Evolutionary conservation across 2,113 vertebrate genomes (phyloP).

Genomic region (Oncorhynchus tshawytscha): DNA sequence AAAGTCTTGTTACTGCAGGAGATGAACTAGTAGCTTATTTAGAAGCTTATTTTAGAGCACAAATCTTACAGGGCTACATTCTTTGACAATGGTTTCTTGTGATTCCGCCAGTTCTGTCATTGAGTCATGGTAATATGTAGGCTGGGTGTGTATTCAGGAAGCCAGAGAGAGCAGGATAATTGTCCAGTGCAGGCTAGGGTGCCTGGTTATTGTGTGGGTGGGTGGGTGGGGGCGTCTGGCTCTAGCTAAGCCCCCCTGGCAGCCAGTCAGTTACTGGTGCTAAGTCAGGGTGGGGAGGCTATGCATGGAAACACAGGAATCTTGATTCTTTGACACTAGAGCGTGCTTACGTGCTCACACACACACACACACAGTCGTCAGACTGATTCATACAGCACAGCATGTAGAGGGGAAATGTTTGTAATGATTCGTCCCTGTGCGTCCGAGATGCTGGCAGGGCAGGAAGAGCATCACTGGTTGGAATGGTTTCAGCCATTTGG

Average conservation of each 20-base stretch:
- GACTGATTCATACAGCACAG: background rate
- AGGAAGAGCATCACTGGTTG: background rate
- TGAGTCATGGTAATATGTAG: background rate
- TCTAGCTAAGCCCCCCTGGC: too few species aligned
- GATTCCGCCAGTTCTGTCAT: background rate
- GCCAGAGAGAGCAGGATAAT: constrained; percentile 1
- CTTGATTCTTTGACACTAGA: background rate
- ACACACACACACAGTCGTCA: background rate
- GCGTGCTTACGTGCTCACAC: background rate
- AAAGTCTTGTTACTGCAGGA: too few species aligned
- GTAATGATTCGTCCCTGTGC: background rate
- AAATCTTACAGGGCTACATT: background rate
- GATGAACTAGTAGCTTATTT: too few species aligned
- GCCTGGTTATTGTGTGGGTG: background rate
- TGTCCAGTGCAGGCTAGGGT: background rate
- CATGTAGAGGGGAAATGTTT: background rate
- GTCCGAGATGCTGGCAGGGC: background rate
- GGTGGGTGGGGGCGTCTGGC: too few species aligned
- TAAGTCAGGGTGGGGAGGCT: background rate
- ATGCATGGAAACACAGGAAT: background rate
- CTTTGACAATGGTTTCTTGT: background rate
- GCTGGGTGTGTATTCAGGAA: constrained; percentile 12
- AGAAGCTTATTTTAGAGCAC: too few species aligned
- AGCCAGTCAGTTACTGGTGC: background rate
- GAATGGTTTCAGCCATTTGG: constrained; percentile 5